These are phyloP conservation scores for Polyploca ridens DNA, from an alignment of 2,888 invertebrate species.

Conservation along the genomic window DNA sequence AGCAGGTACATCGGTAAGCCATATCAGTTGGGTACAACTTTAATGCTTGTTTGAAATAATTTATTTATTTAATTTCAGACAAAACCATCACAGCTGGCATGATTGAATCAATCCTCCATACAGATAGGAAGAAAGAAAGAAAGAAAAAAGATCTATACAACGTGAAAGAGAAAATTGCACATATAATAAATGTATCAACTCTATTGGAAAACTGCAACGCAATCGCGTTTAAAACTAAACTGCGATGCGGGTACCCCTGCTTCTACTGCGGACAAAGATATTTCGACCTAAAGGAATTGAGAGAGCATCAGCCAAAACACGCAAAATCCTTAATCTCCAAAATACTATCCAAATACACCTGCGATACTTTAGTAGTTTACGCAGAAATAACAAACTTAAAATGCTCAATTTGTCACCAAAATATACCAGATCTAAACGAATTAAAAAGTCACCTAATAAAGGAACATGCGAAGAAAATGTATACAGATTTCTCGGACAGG, in stretches of 20 bases:
- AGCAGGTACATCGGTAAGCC: no score
- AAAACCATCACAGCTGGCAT: conserved; percentile 42
- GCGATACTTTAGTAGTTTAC: conserved; percentile 64
- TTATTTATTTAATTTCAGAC: conserved; percentile 30
- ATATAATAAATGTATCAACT: conserved; percentile 54
- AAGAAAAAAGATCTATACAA: conserved; percentile 54
- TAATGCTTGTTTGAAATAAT: no score
- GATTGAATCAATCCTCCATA: conserved; percentile 37
- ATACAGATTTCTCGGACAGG: conserved; percentile 56
- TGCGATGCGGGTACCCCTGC: conserved; percentile 64
- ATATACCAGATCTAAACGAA: conserved; percentile 48
- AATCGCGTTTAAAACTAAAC: conserved; percentile 65
- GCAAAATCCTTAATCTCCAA: conserved; percentile 51
- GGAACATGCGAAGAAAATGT: conserved; percentile 58
- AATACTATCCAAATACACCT: conserved; percentile 53
- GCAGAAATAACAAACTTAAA: conserved; percentile 63
- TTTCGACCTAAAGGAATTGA: conserved; percentile 56
- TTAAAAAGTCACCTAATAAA: conserved; percentile 62
- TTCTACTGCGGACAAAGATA: conserved; percentile 67
- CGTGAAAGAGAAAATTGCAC: conserved; percentile 63
- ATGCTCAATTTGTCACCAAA: conserved; percentile 55
- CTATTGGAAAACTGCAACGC: conserved; percentile 62
- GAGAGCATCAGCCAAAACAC: conserved; percentile 42
- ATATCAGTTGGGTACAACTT: no score
- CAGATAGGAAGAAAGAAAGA: conserved; percentile 33